Evolutionary conservation across 2,888 invertebrate genomes (phyloP), one percentile per base, ranked within the genome.

Genomic region (Steinernema scapterisci): DNA sequence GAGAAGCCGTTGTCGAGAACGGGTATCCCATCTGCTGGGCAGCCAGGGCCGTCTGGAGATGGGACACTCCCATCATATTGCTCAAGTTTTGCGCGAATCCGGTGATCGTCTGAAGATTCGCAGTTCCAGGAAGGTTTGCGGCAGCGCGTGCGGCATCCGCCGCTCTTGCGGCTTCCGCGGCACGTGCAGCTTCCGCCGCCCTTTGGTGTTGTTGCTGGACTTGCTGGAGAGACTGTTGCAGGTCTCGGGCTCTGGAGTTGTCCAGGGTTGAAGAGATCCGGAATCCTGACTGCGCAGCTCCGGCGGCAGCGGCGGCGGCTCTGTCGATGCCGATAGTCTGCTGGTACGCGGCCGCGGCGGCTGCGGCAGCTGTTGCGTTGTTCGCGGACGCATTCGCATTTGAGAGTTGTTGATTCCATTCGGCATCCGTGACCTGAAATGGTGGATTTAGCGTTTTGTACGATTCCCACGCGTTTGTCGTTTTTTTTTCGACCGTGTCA

Each of bases 11-110:
- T 5, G 63, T 63, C 16, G 63, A 38, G 25, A 63, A 63, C 6
- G 63, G 63, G 16, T 63, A 63, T 1, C 31, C 31, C 63, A 63
- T 63, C 16, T 63, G 63, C 23, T 52, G 52, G 11, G 63, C 27
- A 11, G 63, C 63, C 16, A 63, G 63, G 13, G 63, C 63, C 9
- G 63, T 5, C 16, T 63, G 63, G 16, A 63, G 31, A 11, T 63
- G 25, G 3, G 25, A 9, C 21, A 52, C 52, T 27, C 38, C 38
- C 16, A 25, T 11, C 63, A 63, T 63, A n/a, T 5, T 63, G 16
- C 16, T 16, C 63, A 63, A 27, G 27, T 63, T 63, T 16, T 27
- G 31, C 5, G 63, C 31, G 25, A 63, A 63, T 25, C 63, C 63
- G 31, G 63, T 27, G 38, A 63, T 63, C 31, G 63, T 31, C 31